Conservation (phyloP, 2,797 vertebrate genomes). For the Hydrolagus colliei region DNA sequence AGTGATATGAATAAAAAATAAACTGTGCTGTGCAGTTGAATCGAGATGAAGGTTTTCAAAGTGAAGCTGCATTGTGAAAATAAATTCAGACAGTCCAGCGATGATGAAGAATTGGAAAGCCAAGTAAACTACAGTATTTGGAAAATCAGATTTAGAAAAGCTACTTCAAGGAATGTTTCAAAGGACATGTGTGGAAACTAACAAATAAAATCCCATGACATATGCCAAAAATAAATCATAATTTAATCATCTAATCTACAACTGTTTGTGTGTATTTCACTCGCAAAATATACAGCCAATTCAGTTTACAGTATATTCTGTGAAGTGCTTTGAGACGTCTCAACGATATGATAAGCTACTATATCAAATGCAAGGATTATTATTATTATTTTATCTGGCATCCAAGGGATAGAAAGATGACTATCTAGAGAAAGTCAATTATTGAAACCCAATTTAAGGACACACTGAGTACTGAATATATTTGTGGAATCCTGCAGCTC, state of each 20-base stretch:
- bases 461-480: background rate
- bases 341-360: no score
- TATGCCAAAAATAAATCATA: no score
- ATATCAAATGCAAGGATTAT: no score
- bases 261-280: no score
- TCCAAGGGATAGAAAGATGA: background rate
- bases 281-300: no score
- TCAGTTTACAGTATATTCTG: no score
- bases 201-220: background rate
- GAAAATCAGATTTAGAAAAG: slow-evolving; percentile 11
- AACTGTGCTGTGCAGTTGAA: background rate
- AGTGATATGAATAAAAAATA: background rate
- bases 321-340: no score
- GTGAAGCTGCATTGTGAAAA: background rate
- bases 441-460: background rate
- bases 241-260: no score
- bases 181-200: background rate
- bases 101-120: background rate
- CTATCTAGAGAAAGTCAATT: background rate
- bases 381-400: no score
- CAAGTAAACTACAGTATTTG: background rate
- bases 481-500: background rate
- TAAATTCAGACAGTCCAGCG: background rate
- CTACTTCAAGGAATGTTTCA: background rate
- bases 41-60: background rate